Evolutionary conservation across 2,797 vertebrate genomes (phyloP).

Genomic region (Dermochelys coriacea): DNA sequence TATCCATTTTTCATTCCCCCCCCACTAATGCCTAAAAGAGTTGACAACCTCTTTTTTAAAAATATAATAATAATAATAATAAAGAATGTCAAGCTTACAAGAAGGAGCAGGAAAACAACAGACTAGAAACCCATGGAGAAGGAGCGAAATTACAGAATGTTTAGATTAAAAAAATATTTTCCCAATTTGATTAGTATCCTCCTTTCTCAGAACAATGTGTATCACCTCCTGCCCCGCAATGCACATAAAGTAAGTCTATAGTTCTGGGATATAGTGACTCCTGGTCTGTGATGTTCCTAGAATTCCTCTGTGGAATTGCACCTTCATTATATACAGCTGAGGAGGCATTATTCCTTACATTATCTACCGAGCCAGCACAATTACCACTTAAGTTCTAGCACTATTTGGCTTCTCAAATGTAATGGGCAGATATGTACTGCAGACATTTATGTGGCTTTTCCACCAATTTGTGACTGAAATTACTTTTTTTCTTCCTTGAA

Average conservation of each 20-base stretch:
- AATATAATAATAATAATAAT: neutral
- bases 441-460: conserved; percentile 11
- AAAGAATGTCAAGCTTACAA: conserved; percentile 4
- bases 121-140: neutral
- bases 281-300: conserved; percentile 51
- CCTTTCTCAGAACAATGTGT: conserved; percentile 10
- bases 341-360: conserved; percentile 46
- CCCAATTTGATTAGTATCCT: neutral
- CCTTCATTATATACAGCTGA: conserved; percentile 37
- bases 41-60: neutral
- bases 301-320: conserved; percentile 58
- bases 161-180: conserved; percentile 42
- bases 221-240: conserved; percentile 43
- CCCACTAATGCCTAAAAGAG: conserved; percentile 29
- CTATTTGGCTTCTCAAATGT: conserved; percentile 17
- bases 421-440: conserved; percentile 29
- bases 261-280: conserved; percentile 62
- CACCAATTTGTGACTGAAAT: conserved; percentile 21
- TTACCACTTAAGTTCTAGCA: neutral
- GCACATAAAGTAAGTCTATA: conserved; percentile 67
- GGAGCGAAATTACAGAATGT: conserved; percentile 1
- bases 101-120: neutral
- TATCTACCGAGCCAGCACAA: conserved; percentile 31
- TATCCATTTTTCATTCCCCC: conserved; percentile 21
- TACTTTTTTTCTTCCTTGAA: neutral